Evolutionary conservation across 2,888 invertebrate genomes (phyloP).

Genomic region (Pardosa pseudoannulata): DNA sequence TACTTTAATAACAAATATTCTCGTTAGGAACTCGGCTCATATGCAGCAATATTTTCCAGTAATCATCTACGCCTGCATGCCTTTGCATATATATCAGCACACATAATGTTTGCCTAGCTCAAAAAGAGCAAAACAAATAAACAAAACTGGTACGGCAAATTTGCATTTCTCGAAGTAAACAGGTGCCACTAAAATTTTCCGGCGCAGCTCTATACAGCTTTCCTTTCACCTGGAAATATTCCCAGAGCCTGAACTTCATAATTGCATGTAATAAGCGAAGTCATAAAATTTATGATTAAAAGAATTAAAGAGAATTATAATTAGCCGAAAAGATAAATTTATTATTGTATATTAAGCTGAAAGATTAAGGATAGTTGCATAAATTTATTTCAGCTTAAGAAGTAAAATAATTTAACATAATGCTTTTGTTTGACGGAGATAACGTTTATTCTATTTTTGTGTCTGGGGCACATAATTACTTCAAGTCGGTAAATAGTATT

Average conservation of each 20-base stretch:
- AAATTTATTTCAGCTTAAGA: constrained; percentile 7
- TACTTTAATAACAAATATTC: no score
- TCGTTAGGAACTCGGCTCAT: no score
- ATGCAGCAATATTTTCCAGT: no score
- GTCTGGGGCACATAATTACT: not conserved
- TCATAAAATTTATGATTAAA: not conserved
- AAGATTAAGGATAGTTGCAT: not conserved
- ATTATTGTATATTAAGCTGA: not conserved
- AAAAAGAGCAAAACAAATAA: not conserved
- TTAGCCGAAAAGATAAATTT: constrained; percentile 7
- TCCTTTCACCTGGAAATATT: constrained; percentile 6
- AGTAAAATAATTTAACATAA: constrained; percentile 2
- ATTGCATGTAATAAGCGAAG: constrained; percentile 8
- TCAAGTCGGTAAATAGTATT: not conserved
- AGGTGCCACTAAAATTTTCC: constrained; percentile 10
- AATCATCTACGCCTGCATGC: no score
- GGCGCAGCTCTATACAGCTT: not conserved
- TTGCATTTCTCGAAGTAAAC: not conserved
- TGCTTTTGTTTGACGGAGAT: not conserved
- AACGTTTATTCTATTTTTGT: not conserved
- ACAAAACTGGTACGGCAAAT: not conserved
- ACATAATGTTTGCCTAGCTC: no score
- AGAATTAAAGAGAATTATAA: constrained; percentile 3
- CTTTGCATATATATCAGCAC: no score
- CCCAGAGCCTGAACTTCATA: constrained; percentile 6